phyloP scores from a whole-genome alignment of 2,888 invertebrate genomes.

The Pocota personata region DNA sequence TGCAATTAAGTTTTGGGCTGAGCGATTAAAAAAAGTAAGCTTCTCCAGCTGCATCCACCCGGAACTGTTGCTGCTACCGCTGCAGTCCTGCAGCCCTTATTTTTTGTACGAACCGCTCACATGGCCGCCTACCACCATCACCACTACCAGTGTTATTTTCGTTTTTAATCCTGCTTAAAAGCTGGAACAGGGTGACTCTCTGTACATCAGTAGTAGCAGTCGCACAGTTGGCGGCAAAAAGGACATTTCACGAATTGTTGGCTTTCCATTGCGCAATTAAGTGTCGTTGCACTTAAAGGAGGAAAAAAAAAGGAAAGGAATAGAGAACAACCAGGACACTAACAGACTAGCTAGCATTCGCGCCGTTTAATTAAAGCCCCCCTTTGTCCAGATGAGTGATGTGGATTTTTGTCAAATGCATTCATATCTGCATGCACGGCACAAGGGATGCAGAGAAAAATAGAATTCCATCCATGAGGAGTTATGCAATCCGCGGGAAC shows the following conservation, averaged over 20 bases:
- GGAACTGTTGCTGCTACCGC: conserved; percentile 4
- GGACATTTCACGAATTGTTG: conserved; percentile 72
- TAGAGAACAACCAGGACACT: conserved; percentile 3
- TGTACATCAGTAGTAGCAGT: conserved; percentile 13
- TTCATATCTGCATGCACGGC: background rate
- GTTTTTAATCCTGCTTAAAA: conserved; percentile 70
- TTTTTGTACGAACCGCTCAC: conserved; percentile 47
- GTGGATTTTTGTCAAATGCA: conserved; percentile 49
- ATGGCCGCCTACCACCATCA: conserved; percentile 17
- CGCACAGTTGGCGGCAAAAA: conserved; percentile 51
- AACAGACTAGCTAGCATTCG: conserved; percentile 39
- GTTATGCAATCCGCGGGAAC: conserved; percentile 11
- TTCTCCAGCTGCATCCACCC: background rate
- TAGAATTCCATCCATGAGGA: conserved; percentile 7
- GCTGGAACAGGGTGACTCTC: conserved; percentile 43
- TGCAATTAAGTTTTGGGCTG: conserved; percentile 69
- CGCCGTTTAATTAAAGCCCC: conserved; percentile 60
- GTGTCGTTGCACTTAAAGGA: conserved; percentile 69
- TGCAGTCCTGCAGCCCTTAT: conserved; percentile 6
- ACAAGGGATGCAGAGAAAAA: background rate
- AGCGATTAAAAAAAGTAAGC: conserved; percentile 33
- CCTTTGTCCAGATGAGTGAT: conserved; percentile 61
- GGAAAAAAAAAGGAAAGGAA: background rate
- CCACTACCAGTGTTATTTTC: conserved; percentile 32
- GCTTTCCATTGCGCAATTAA: conserved; percentile 70